Evolutionary conservation across 2,888 invertebrate species (phyloP).

Genomic region (Lasius platythorax): DNA sequence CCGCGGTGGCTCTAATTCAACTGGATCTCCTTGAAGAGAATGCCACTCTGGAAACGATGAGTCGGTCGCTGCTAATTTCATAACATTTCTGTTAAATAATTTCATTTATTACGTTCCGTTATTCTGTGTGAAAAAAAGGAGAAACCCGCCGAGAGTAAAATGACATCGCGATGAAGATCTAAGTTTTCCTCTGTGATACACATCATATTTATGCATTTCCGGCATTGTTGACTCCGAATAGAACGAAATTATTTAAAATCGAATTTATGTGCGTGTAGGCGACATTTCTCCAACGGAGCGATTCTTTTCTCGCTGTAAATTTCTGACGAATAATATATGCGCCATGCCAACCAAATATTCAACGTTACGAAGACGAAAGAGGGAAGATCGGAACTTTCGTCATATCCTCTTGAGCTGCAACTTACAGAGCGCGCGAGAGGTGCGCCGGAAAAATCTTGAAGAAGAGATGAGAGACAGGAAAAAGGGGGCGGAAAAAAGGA

Average conservation of each 20-base stretch:
- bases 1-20: constrained; percentile 52
- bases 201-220: neutral
- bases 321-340: constrained; percentile 47
- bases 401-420: constrained; percentile 40
- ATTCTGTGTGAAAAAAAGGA: neutral
- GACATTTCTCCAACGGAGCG: constrained; percentile 29
- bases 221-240: constrained; percentile 24
- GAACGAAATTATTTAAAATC: constrained; percentile 46
- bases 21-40: constrained; percentile 59
- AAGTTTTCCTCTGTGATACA: neutral
- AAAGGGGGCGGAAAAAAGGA: neutral
- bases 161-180: neutral
- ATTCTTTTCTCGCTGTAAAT: constrained; percentile 48
- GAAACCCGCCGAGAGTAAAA: neutral
- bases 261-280: neutral
- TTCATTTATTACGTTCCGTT: constrained; percentile 6
- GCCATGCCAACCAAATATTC: constrained; percentile 50
- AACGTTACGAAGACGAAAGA: constrained; percentile 20
- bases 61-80: constrained; percentile 28
- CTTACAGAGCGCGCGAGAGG: constrained; percentile 30
- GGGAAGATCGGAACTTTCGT: constrained; percentile 46
- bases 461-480: neutral
- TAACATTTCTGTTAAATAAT: constrained; percentile 29
- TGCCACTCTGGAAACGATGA: constrained; percentile 5
- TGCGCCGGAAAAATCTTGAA: constrained; percentile 40